A percentile compares a stretch with the other conserved stretches of the same genome.
Conservation (phyloP, 2,113 vertebrate genomes). For the Hemichromis elongatus region DNA sequence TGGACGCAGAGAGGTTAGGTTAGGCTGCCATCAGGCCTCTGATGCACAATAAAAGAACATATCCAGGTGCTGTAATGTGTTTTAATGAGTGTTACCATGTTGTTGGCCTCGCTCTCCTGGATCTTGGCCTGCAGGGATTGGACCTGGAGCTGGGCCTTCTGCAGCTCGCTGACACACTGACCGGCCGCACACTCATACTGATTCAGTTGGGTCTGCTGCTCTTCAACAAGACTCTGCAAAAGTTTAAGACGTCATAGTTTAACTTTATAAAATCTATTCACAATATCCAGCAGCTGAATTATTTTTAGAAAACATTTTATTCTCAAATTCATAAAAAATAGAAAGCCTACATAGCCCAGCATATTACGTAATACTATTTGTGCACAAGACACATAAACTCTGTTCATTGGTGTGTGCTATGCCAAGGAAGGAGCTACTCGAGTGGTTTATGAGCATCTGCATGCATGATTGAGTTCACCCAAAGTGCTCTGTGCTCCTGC, state of each 20-base stretch:
- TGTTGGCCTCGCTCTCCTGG: slow-evolving; percentile 80
- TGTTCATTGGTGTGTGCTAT: background rate
- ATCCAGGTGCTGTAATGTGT: background rate
- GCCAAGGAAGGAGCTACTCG: background rate
- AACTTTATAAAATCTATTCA: background rate
- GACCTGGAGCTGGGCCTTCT: slow-evolving; percentile 80
- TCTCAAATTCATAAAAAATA: background rate
- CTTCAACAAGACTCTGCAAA: slow-evolving; percentile 73
- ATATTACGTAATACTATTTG: background rate
- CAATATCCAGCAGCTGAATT: background rate
- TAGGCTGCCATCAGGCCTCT: background rate
- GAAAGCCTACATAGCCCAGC: background rate
- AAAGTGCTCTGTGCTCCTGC: background rate
- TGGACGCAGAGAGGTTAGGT: background rate
- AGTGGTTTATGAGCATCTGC: background rate
- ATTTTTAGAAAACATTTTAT: background rate
- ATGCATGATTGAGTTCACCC: background rate
- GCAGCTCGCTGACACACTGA: slow-evolving; percentile 70
- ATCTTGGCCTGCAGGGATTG: slow-evolving; percentile 80
- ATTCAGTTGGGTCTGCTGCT: slow-evolving; percentile 74
- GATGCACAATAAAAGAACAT: background rate
- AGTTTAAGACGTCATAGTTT: background rate
- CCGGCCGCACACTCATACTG: slow-evolving; percentile 69
- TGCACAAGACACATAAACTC: background rate
- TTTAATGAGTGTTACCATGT: slow-evolving; percentile 73